Evolutionary conservation across 2,888 invertebrate genomes (phyloP), one percentile per base, ranked within the genome.

Genomic region (Piscicola geometra): DNA sequence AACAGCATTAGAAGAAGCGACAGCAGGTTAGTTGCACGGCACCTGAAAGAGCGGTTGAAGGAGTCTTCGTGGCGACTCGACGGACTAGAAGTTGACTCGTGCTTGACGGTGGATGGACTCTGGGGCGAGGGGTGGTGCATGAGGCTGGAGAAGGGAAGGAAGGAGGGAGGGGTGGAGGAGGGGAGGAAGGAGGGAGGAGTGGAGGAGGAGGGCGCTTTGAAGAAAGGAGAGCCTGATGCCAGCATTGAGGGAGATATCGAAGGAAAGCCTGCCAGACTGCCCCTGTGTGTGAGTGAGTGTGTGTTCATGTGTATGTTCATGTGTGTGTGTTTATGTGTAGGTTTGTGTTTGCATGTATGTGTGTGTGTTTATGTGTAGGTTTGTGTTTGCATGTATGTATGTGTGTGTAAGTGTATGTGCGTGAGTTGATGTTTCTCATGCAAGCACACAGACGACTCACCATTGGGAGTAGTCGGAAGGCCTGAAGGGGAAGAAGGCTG

Each of bases 401-500:
- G 41, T 5, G 41, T 41, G 41, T 9, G 15, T 41, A 41, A 41
- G 41, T 41, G 15, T 9, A 41, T 41, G 41, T 5, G 41, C 41
- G 15, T 41, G 9, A 41, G 15, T 41, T 41, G 41, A 15, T 9
- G n/a, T n/a, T n/a, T n/a, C n/a, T 9, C 41, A 41, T 9, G 41
- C 41, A 41, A 41, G 41, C 15, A 9, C 15, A 9, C 5, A 41
- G 9, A 41, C 41, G 15, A 67, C 67, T 67, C 15, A 67, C 67
- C 3, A 67, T 18, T 67, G 67, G 3, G 67, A 67, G 30, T 33
- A 67, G 35, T 67, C 67, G 15, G 28, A 2, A 33, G 67, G 67
- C 18, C 35, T 33, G 67, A 67, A 67, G 15, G 67, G 67, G n/a
- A 67, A 67, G 30, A 67, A 35, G 64, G 25, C 64, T 5, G 64